Evolutionary conservation across 2,113 vertebrate species (phyloP), one percentile per base, ranked within the genome.

Genomic region (Salminus brasiliensis): DNA sequence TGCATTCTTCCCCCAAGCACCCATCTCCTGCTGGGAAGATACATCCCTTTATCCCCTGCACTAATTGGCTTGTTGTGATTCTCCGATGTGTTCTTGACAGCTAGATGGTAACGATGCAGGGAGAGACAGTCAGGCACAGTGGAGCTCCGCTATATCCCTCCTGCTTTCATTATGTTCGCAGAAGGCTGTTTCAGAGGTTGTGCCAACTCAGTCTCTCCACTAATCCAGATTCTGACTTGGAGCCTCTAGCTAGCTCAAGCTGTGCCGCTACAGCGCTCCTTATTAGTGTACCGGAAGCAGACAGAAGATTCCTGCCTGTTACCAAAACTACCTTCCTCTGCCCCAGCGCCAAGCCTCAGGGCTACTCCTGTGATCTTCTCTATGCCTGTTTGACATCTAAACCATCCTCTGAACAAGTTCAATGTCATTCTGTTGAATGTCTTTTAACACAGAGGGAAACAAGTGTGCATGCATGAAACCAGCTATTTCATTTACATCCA

Each of bases 251-350:
- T 39, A 39, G 55, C 32, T 60, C 32, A 23, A 23, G 72, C 43
- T 72, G 29, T 72, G 29, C 68, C 34, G 23, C 21, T 57, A 74
- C 53, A 36, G 72, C 55, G 66, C 59, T 52, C 32, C 66, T 32
- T 62, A 72, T 81, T 74, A 78, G 39, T n/a, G 21, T 21, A 13
- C 66, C 39, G 60, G 68, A 29, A 39, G 68, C 76, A 79, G 36
- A 77, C 36, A 60, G 68, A 52, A 27, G 79, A 43, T 69, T 1
- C 29, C 45, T 39, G 45, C 18, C 32, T 43, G 75, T 39, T 71
- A 71, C 21, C 41, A 71, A 71, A 55, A 29, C 41, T 75, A 36
- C 79, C 65, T 70, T 66, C 29, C 65, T 66, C 30, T 47, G 34
- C 39, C 4, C 21, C 3, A 23, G 32, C 23, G 4, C 9, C 60